Conservation (phyloP, 2,113 vertebrate genomes). For the Pangasianodon hypophthalmus region DNA sequence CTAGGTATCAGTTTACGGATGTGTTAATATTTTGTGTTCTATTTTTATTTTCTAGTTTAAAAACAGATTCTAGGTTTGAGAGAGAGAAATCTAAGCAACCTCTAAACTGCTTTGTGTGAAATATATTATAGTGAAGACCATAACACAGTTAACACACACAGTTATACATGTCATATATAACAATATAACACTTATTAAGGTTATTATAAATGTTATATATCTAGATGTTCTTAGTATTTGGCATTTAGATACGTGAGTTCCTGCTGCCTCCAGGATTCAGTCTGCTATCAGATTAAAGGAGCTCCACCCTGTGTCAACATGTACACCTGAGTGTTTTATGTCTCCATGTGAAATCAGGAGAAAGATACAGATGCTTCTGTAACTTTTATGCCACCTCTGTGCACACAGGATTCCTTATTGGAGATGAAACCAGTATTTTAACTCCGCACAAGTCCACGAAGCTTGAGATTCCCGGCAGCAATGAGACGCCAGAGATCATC, state of each 20-base stretch:
- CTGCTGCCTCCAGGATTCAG: conserved; percentile 23
- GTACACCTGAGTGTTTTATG: neutral
- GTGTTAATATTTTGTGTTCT: neutral
- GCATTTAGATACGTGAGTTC: neutral
- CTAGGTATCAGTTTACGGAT: neutral
- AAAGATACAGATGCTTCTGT: neutral
- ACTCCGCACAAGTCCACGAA: neutral
- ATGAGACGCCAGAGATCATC: neutral
- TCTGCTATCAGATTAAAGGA: neutral
- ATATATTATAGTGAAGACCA: neutral
- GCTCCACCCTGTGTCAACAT: conserved; percentile 49
- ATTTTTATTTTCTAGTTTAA: neutral
- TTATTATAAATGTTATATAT: neutral
- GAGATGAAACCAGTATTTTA: neutral
- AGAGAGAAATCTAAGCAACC: neutral
- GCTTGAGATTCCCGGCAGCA: neutral
- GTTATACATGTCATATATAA: no score
- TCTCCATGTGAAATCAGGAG: neutral
- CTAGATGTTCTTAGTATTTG: neutral
- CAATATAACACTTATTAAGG: neutral
- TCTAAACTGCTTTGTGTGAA: neutral
- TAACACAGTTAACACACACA: no score
- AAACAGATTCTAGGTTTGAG: neutral
- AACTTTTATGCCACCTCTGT: neutral
- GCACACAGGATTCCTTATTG: neutral